Percentiles rank a stretch among this genome's conserved stretches.
phyloP scores from a whole-genome alignment of 2,888 invertebrate species.

The Dolichopus griseipennis region DNA sequence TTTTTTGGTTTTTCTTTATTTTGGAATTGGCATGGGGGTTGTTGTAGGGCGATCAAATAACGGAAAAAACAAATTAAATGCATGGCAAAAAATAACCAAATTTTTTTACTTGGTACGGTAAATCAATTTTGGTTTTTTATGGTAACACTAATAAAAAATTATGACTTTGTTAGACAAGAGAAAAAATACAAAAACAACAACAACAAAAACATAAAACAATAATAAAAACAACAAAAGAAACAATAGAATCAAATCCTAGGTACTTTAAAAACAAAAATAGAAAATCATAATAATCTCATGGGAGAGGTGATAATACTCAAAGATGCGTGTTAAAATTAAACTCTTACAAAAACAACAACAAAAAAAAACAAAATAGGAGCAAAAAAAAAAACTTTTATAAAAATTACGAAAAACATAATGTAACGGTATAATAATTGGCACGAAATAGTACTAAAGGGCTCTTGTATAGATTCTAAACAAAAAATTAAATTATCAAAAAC shows the following conservation, averaged over 20 bases:
- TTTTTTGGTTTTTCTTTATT: not conserved
- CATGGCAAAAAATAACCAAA: not conserved
- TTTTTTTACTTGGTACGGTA: not conserved
- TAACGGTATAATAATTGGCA: not conserved
- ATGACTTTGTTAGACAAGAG: not conserved
- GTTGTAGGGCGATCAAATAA: not conserved
- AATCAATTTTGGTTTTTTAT: conserved; percentile 2
- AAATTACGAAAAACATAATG: not conserved
- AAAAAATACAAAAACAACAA: not conserved
- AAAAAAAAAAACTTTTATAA: too few relatives aligned
- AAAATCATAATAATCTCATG: not conserved
- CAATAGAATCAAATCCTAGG: not conserved
- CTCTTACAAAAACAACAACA: not conserved
- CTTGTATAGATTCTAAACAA: not conserved
- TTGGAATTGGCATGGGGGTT: too few relatives aligned
- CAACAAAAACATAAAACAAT: not conserved
- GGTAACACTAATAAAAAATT: conserved; percentile 1
- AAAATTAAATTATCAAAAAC: too few relatives aligned
- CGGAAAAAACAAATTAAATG: not conserved
- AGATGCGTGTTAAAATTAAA: conserved; percentile 1
- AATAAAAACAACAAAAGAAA: not conserved
- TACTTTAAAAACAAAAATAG: not conserved
- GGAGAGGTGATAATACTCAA: conserved; percentile 1
- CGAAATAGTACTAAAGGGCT: conserved; percentile 2
- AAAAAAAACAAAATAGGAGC: too few relatives aligned